Percentiles rank a stretch among this genome's conserved stretches.
phyloP scores from a whole-genome alignment of 2,888 invertebrate species.

The Lordiphosa andalusiaca region DNA sequence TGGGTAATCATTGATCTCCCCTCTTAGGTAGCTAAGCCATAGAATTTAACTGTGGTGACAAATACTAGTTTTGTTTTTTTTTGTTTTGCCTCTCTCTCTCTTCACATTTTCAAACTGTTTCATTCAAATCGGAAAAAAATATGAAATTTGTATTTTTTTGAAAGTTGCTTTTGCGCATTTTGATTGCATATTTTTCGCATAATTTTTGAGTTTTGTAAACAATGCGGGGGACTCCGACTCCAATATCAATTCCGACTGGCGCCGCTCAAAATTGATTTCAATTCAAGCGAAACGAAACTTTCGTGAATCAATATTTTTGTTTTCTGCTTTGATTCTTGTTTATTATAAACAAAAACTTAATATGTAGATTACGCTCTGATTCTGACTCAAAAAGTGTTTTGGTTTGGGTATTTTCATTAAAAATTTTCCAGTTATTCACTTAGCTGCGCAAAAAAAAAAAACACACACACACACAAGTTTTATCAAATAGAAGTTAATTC shows the following conservation, averaged over 20 bases:
- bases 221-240: constrained; percentile 42
- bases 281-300: constrained; percentile 46
- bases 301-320: constrained; percentile 42
- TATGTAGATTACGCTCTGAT: constrained; percentile 56
- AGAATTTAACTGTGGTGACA: constrained; percentile 43
- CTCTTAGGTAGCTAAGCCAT: constrained; percentile 25
- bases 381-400: constrained; percentile 49
- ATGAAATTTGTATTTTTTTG: constrained; percentile 34
- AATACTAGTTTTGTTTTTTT: constrained; percentile 41
- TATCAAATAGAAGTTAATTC: constrained; percentile 59
- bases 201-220: neutral
- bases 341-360: constrained; percentile 31
- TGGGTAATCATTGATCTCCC: no score
- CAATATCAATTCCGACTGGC: constrained; percentile 18
- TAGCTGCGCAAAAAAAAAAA: constrained; percentile 29
- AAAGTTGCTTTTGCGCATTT: constrained; percentile 44
- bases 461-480: constrained; percentile 9
- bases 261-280: constrained; percentile 43
- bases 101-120: constrained; percentile 26
- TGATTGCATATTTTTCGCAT: constrained; percentile 5
- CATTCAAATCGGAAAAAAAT: constrained; percentile 29
- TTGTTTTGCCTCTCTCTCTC: constrained; percentile 5
- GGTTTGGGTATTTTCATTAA: constrained; percentile 22
- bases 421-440: constrained; percentile 54
- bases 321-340: constrained; percentile 16